Evolutionary conservation across 92 coral and sea anemone species (phyloP), one percentile per base, ranked within the genome.

Genomic region (Phenganax subtilis): DNA sequence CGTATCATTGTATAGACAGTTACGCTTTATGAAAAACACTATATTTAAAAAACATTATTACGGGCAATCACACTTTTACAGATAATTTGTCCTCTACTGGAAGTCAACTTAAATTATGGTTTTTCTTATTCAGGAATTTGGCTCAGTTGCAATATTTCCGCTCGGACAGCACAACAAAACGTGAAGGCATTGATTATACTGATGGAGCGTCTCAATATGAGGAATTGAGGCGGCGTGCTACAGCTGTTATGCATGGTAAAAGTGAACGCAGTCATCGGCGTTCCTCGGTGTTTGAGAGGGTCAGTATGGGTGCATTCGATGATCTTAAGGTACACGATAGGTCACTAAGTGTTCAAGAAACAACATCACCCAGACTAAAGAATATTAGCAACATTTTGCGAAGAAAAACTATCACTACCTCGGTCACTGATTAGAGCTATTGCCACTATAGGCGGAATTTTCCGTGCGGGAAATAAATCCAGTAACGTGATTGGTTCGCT

Each of bases 271-370:
- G 74, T 0, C 55, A 63, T 12, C 83, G 83, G 0, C 72, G 74
- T 15, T 79, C 83, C 14, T 79, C 83, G 57, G 74, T 64, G 55
- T 63, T 79, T 29, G 83, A 79, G 56, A 63, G 83, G 68, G 83
- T 64, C 54, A 79, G 83, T 31, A 79, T 51, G 63, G 74, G 73
- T 7, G 74, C 27, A 16, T 63, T 79, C 63, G 74, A 79, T 37
- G 83, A 79, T 53, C 60, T 51, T 6, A 31, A 63, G 20, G 59
- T 64, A 30, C 51, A 63, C 16, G 55, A 56, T 15, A 79, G 74
- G 68, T 65, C 83, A 6, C 4, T 28, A 55, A 64, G 58, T 37
- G 15, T 62, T 17, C 37, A 63, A 27, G 28, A 14, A 54, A 14
- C 12, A n/a, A 29, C 82, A 6, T 52, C 52, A 68, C 53, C 15